Evolutionary conservation across 2,797 vertebrate genomes (phyloP).

Genomic region (Takifugu rubripes): DNA sequence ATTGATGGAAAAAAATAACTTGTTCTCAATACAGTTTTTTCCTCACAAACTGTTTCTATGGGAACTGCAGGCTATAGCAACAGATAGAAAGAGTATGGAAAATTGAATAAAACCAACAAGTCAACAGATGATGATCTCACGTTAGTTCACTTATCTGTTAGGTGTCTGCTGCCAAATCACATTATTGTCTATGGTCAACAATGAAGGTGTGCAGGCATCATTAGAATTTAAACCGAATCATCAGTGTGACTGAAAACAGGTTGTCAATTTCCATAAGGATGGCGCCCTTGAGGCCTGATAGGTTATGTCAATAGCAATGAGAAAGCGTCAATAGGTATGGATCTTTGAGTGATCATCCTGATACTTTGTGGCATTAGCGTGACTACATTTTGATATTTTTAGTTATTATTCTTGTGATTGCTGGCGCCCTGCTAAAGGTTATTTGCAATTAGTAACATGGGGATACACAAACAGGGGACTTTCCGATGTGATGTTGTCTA

Average conservation of each 20-base stretch:
- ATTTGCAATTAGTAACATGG: conserved; percentile 23
- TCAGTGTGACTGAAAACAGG: conserved; percentile 72
- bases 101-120: conserved; percentile 22
- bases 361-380: background rate
- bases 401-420: conserved; percentile 11
- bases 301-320: conserved; percentile 82
- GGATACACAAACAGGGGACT: conserved; percentile 26
- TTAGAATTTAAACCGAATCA: conserved; percentile 55
- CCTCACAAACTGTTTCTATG: conserved; percentile 62
- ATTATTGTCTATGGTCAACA: conserved; percentile 14
- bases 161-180: conserved; percentile 18
- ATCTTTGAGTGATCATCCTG: conserved; percentile 19
- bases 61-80: conserved; percentile 65
- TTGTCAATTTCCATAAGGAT: conserved; percentile 76
- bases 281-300: conserved; percentile 73
- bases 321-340: conserved; percentile 72
- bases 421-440: conserved; percentile 26
- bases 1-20: conserved; percentile 58
- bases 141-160: conserved; percentile 36
- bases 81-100: conserved; percentile 25
- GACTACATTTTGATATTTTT: conserved; percentile 15
- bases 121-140: conserved; percentile 42
- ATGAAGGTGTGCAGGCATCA: conserved; percentile 11
- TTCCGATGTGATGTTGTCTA: conserved; percentile 42
- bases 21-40: conserved; percentile 47